Evolutionary conservation across 2,888 invertebrate genomes (phyloP), one percentile per base, ranked within the genome.

Genomic region (Dicyrtoma fusca): DNA sequence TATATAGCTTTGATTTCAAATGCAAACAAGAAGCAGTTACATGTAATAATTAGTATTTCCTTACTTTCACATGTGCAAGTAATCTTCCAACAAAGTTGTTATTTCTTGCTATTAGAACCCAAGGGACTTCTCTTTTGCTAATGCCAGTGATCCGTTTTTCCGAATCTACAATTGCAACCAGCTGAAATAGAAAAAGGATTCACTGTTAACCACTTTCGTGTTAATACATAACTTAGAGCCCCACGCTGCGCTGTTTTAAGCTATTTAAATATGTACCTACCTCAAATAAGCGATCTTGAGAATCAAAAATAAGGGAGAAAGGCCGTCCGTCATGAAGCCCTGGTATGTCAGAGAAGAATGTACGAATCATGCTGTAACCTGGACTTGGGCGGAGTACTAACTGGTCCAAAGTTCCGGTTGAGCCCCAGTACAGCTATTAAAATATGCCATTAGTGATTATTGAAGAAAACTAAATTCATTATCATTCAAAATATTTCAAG

Each of bases 231-330:
- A n/a, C n/a, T n/a, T n/a, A n/a, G n/a, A n/a, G n/a, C n/a, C n/a
- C n/a, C 34, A 8, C 34, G 34, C 34, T 34, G 8, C 3, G 34
- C 34, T n/a, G 34, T 34, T 3, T 34, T 34, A 8, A 5, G 34
- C 34, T 49, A 49, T 49, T 49, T 49, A 49, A 4, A n/a, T n/a
- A n/a, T n/a, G n/a, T n/a, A n/a, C n/a, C n/a, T 59, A 72, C 72
- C 65, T 77, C 77, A 70, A 74, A 74, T 0, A 79, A 55, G 1
- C 53, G 26, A 21, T 75, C 53, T 1, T 53, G 23, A 3, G 74
- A 71, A 44, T 79, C 79, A 68, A 70, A 79, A 19, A 76, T 42
- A 3, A 79, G 14, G 11, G 73, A 62, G 47, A 79, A 79, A 0
- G 79, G 79, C 2, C 75, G 62, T 1, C 68, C 77, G 21, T 72